Conservation (phyloP, 2,113 vertebrate species). For the Passerina amoena region DNA sequence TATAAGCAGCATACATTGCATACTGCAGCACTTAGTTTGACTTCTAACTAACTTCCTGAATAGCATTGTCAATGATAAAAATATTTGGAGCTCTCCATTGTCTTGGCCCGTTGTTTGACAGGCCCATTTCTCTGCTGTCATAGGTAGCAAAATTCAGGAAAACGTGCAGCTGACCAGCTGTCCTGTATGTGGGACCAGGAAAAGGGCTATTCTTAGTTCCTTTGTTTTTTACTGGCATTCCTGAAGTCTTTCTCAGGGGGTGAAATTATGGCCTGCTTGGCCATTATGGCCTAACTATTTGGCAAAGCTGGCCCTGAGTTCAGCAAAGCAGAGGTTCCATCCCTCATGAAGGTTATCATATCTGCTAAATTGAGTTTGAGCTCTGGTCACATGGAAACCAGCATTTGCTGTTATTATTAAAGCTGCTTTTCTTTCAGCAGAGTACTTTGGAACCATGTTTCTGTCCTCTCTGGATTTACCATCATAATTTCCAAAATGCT, state of each 20-base stretch:
- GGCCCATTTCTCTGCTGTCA: neutral
- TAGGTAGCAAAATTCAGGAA: slow-evolving; percentile 21
- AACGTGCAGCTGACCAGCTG: neutral
- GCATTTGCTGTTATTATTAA: neutral
- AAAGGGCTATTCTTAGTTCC: neutral
- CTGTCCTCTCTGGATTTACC: slow-evolving; percentile 7
- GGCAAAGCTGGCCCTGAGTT: neutral
- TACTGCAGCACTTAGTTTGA: neutral
- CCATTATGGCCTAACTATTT: neutral
- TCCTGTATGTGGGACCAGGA: neutral
- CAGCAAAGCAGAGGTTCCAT: neutral
- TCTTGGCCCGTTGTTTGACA: neutral
- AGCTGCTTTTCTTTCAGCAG: slow-evolving; percentile 15
- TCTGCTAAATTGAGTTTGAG: slow-evolving; percentile 15
- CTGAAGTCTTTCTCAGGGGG: neutral
- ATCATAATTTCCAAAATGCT: neutral
- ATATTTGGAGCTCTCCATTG: neutral
- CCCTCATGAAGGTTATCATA: neutral
- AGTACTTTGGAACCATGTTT: neutral
- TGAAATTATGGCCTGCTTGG: neutral
- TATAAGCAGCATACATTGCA: neutral
- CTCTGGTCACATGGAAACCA: neutral
- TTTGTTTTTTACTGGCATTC: neutral
- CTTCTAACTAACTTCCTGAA: neutral
- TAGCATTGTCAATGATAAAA: neutral